phyloP scores from a whole-genome alignment of 2,113 vertebrate species.

The Opisthocomus hoazin region DNA sequence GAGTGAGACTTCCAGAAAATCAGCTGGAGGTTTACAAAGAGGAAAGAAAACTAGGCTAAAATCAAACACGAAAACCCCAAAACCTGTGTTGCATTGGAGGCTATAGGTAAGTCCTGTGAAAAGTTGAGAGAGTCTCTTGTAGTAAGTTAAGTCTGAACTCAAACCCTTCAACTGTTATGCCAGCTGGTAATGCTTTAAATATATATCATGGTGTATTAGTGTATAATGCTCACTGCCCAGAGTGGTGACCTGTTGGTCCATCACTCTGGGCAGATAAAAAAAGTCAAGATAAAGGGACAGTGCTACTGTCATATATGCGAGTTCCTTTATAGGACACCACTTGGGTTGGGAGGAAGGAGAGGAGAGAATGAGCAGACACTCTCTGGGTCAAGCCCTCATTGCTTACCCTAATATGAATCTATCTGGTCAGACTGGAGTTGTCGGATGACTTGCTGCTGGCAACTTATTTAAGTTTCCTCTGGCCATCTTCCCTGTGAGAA shows the following conservation, averaged over 20 bases:
- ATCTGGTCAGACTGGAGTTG: not conserved
- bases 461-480: not conserved
- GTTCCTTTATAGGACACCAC: not conserved
- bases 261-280: not conserved
- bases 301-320: not conserved
- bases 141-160: not conserved
- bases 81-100: fast-evolving
- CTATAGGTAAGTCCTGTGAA: not conserved
- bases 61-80: not conserved
- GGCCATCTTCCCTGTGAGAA: not conserved
- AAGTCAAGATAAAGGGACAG: not conserved
- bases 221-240: not conserved
- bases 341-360: not conserved
- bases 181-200: not conserved
- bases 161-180: not conserved
- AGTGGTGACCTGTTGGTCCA: not conserved
- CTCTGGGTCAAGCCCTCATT: not conserved
- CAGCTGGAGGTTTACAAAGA: not conserved
- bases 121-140: not conserved
- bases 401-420: not conserved
- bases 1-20: not conserved
- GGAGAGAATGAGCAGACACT: not conserved
- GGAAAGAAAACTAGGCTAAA: not conserved
- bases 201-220: not conserved
- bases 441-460: not conserved